Conservation (phyloP, 2,797 vertebrate genomes). For the Carduelis carduelis region DNA sequence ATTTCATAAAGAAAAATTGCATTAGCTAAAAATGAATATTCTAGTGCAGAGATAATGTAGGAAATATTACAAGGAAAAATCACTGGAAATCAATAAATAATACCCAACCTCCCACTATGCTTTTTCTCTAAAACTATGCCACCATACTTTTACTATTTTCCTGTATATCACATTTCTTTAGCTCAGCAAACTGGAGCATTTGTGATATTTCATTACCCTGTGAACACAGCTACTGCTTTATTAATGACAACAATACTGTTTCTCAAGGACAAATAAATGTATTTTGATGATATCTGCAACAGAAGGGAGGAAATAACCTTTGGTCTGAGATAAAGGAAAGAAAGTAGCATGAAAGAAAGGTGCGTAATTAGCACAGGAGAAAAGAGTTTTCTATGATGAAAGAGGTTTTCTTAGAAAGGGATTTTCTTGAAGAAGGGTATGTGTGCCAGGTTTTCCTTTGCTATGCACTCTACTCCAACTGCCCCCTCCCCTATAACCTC, state of each 20-base stretch:
- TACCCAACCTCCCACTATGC: not conserved
- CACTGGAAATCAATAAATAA: not conserved
- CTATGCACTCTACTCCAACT: not conserved
- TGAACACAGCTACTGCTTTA: not conserved
- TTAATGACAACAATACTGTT: not conserved
- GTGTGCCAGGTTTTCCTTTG: not conserved
- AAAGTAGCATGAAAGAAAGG: not conserved
- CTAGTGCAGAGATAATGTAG: accelerated
- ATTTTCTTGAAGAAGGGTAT: not conserved
- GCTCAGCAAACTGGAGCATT: not conserved
- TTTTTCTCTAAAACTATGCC: not conserved
- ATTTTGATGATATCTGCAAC: not conserved
- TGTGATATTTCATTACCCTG: not conserved
- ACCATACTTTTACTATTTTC: not conserved
- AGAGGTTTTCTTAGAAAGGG: not conserved
- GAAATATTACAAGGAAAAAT: not conserved
- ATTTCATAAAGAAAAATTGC: not conserved
- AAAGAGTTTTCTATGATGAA: not conserved
- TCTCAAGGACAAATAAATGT: not conserved
- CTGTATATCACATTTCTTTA: not conserved
- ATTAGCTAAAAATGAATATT: not conserved
- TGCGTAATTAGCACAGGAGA: not conserved
- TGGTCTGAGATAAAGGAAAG: not conserved
- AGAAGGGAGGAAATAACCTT: not conserved
- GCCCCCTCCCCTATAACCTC: not conserved